Base-by-base conservation (phyloP, 1,140 invertebrate genomes). In the Amphibalanus amphitrite region DNA sequence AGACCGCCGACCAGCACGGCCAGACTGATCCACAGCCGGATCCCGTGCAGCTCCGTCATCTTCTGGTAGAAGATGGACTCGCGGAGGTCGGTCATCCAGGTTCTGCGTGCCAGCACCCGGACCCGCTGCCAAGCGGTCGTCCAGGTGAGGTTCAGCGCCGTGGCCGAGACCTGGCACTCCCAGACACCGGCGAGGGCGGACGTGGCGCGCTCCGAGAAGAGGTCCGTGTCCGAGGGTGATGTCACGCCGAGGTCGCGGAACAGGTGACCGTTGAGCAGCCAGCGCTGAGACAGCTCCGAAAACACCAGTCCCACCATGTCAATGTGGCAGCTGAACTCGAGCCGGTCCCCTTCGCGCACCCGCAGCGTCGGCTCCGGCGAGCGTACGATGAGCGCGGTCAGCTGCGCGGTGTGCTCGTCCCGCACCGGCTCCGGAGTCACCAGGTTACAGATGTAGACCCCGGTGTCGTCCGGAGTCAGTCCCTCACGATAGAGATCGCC, bases 41-140 rank as follows among this genome's bases (percentile, higher is more conserved):
- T 28, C 8, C 65, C 65, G 17, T 67, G 65, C 65, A 67, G 20
- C 65, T 67, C 65, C 17, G 65, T 67, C 65, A 67, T 67, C 65
- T 67, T 67, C 23, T 17, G n/a, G 65, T 67, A 67, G n/a, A 67
- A 28, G 65, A 67, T 67, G 28, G 65, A 67, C 8, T 67, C 28
- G n/a, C 28, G 28, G 15, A 67, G 23, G 28, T 67, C 65, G 28
- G 26, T 67, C 3, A 67, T 4, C 65, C 65, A 67, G 65, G 65
- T 67, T 3, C 65, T 10, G 28, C 65, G 26, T 8, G 65, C 10
- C 17, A 67, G n/a, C 65, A 67, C 65, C 6, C 8, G 10, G 1
- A 67, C 65, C 3, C 28, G n/a, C 26, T 67, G 65, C 65, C 65
- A 67, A 8, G 65, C 65, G 8, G 65, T 67, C 0, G n/a, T 67